phyloP scores from a whole-genome alignment of 2,113 vertebrate species.

The Mystacornis crossleyi region DNA sequence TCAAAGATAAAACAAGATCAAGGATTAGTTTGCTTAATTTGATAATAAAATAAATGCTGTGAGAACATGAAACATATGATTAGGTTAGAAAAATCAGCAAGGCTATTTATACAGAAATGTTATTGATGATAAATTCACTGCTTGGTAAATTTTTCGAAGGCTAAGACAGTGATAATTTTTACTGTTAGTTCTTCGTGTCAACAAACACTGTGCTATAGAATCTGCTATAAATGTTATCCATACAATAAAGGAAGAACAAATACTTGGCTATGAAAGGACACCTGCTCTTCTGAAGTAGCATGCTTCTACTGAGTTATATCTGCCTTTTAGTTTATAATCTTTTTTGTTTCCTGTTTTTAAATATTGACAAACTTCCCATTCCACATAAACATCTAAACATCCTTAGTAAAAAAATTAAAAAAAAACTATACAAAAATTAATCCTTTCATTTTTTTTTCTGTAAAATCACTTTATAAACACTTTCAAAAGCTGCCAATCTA shows the following conservation, averaged over 20 bases:
- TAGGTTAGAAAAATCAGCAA: neutral
- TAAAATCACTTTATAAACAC: constrained; percentile 5
- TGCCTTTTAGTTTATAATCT: neutral
- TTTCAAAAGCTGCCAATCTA: constrained; percentile 31
- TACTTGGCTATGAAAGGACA: neutral
- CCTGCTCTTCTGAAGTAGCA: neutral
- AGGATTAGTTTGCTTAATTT: neutral
- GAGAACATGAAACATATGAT: neutral
- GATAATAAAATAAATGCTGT: neutral
- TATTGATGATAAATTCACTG: neutral
- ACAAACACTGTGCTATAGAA: neutral
- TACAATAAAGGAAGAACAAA: neutral
- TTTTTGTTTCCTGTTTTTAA: neutral
- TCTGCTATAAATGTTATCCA: neutral
- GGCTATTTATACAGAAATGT: neutral
- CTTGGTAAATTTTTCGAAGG: neutral
- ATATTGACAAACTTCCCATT: neutral
- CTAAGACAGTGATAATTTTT: neutral
- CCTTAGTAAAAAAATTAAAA: neutral
- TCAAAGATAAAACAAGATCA: neutral
- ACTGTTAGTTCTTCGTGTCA: neutral
- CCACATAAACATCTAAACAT: neutral
- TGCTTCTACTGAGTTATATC: neutral
- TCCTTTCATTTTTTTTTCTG: neutral
- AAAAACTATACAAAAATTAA: neutral